Base-by-base conservation (phyloP, 2,888 invertebrate genomes). In the Augiades crinisus region DNA sequence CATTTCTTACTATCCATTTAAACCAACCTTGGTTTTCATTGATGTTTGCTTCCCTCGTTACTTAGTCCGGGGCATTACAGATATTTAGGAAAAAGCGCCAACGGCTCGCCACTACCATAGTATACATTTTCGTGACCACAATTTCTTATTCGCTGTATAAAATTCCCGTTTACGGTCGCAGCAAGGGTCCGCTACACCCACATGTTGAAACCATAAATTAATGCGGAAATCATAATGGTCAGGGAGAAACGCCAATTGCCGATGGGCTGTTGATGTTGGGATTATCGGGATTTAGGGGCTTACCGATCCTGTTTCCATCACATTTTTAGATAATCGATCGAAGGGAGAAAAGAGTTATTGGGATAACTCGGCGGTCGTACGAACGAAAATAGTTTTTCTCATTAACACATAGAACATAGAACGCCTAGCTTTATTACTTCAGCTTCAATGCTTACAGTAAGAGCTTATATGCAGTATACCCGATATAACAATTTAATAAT, bases 91-190 rank as follows among this genome's bases (percentile, higher is more conserved):
- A 30, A 27, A 30, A n/a, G n/a, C n/a, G n/a, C 10, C 30, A 19
- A 5, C 3, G 19, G 19, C 19, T 12, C 12, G n/a, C 8, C 17
- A 36, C 40, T 40, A 14, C 40, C 24, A 17, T 10, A 10, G 10
- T 14, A 5, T 6, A 22, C 36, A 36, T 36, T 43, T 43, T 22
- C 21, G 6, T 34, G 19, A 24, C 41, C 40, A 22, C 7, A 14
- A 17, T 19, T 3, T 27, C 43, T 50, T 34, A 50, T 50, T 50
- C 8, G 27, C 34, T 50, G 49, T 43, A 50, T 50, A 50, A 50
- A 43, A 50, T 43, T 36, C 34, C 34, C 49, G 30, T 50, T 50
- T 43, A 36, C 16, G 6, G 41, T 24, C 19, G 16, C 24, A 10
- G 24, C 10, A 8, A 10, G 4, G 6, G 24, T 33, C 31, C 16